Evolutionary conservation across 2,797 vertebrate genomes (phyloP).

Genomic region (Pygocentrus nattereri): DNA sequence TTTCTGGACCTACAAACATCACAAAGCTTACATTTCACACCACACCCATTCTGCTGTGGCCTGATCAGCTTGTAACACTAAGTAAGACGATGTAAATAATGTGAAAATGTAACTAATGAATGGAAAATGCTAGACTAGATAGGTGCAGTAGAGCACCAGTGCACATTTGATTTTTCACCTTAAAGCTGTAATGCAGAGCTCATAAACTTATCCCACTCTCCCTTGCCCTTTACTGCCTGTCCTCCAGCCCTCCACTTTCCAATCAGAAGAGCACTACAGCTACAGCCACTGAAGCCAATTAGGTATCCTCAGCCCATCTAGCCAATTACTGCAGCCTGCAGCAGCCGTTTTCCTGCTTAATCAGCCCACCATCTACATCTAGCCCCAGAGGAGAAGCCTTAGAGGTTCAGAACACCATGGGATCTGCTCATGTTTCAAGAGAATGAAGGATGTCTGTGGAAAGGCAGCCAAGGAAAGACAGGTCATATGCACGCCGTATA

Average conservation of each 20-base stretch:
- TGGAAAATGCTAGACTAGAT: too few relatives aligned
- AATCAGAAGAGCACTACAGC: slow-evolving; percentile 73
- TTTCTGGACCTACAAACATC: too few relatives aligned
- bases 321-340: slow-evolving; percentile 71
- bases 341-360: slow-evolving; percentile 65
- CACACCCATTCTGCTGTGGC: too few relatives aligned
- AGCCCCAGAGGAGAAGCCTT: not conserved
- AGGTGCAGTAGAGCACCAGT: too few relatives aligned
- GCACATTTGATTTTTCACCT: not conserved
- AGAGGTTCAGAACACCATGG: not conserved
- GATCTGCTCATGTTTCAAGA: not conserved
- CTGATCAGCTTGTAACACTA: too few relatives aligned
- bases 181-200: not conserved
- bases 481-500: not conserved
- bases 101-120: too few relatives aligned
- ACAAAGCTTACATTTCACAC: too few relatives aligned
- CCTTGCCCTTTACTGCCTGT: slow-evolving; percentile 55
- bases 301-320: slow-evolving; percentile 70
- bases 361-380: slow-evolving; percentile 43
- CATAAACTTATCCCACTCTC: not conserved
- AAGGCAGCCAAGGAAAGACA: too few relatives aligned
- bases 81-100: too few relatives aligned
- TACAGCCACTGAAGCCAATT: slow-evolving; percentile 76
- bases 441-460: not conserved
- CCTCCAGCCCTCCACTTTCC: slow-evolving; percentile 76